These are phyloP conservation scores for Caiman crocodilus DNA, from an alignment of 2,797 vertebrate genomes.

Conservation along the genomic window DNA sequence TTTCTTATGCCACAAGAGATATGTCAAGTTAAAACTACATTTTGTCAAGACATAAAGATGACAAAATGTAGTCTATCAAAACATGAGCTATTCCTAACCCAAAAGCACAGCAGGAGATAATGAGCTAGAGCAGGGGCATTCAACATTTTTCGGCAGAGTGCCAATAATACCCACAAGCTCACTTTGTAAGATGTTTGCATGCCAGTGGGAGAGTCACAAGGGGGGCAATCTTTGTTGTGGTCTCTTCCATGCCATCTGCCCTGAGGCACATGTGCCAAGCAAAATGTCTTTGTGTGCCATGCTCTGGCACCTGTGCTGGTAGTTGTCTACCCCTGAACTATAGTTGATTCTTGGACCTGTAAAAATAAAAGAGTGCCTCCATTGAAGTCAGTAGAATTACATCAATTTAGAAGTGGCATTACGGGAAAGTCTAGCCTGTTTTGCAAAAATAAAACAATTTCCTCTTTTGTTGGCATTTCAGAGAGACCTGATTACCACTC, in stretches of 20 bases:
- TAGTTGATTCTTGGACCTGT: background rate
- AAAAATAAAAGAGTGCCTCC: background rate
- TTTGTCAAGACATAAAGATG: background rate
- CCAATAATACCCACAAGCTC: too few species aligned
- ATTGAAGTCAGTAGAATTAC: background rate
- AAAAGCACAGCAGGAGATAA: background rate
- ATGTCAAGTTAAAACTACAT: background rate
- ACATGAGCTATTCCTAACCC: background rate
- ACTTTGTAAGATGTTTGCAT: too few species aligned
- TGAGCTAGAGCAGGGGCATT: background rate
- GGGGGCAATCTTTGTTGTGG: too few species aligned
- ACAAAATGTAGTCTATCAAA: background rate
- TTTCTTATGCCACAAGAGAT: background rate
- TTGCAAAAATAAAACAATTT: background rate
- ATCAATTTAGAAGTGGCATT: background rate
- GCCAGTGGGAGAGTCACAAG: too few species aligned
- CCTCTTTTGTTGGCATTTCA: background rate
- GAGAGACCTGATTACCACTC: background rate
- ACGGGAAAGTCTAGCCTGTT: background rate
- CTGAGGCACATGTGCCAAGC: too few species aligned
- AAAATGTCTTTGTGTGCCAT: too few species aligned
- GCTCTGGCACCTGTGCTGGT: background rate
- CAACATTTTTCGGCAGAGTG: background rate
- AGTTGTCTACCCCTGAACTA: too few species aligned
- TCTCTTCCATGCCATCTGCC: too few species aligned